A percentile compares a stretch with the other conserved stretches of the same genome.
Evolutionary conservation across 2,113 vertebrate species (phyloP).

Genomic region (Cephalopterus ornatus): DNA sequence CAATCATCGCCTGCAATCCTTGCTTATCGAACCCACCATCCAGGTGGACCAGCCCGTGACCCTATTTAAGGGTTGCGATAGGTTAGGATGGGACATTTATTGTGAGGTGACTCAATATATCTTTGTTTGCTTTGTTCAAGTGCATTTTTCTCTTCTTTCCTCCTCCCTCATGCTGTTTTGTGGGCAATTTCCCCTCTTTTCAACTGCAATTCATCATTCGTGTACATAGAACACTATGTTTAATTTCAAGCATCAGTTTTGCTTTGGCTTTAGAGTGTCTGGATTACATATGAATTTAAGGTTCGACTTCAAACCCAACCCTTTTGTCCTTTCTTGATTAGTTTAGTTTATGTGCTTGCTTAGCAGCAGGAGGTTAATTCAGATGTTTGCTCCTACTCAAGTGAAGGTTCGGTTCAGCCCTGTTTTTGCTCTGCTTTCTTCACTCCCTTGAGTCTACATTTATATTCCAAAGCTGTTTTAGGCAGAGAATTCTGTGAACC

Average conservation of each 20-base stretch:
- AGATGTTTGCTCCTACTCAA: background rate
- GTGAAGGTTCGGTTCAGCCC: background rate
- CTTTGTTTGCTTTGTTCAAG: background rate
- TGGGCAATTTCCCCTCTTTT: background rate
- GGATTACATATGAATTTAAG: conserved; percentile 51
- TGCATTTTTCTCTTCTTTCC: background rate
- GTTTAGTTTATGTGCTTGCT: conserved; percentile 1
- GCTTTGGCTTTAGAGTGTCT: conserved; percentile 1
- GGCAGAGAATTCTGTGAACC: conserved; percentile 38
- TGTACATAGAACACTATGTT: background rate
- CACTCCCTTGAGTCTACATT: conserved; percentile 12
- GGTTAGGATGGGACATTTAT: background rate
- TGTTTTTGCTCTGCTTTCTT: background rate
- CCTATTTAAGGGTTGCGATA: too few relatives aligned
- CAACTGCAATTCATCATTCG: background rate
- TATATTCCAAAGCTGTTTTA: conserved; percentile 54
- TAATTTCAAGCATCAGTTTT: conserved; percentile 14
- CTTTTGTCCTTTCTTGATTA: conserved; percentile 40
- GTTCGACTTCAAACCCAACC: conserved; percentile 21
- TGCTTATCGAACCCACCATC: too few relatives aligned
- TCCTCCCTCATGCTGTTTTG: background rate
- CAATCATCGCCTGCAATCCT: too few relatives aligned
- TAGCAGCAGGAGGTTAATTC: conserved; percentile 12
- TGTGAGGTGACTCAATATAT: background rate
- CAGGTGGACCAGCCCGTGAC: too few relatives aligned